Conservation (phyloP, 64 coral and sea anemone species). For the Hydrozoanthus tunicans region DNA sequence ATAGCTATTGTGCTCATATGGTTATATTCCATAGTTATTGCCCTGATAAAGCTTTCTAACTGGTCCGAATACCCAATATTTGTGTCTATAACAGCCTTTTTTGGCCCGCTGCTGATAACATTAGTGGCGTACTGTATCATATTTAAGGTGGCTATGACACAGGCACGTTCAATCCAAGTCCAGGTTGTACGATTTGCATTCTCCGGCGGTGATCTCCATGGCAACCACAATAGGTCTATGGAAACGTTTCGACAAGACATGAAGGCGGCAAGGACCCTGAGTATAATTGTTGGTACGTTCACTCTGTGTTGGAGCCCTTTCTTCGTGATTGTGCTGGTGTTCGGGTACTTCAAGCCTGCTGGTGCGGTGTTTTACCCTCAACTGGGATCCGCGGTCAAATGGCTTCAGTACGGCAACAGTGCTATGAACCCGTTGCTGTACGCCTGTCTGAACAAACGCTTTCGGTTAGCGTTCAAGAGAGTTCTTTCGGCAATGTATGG, state of each 20-base stretch:
- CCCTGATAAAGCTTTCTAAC: slow-evolving; percentile 22
- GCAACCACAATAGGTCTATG: not conserved
- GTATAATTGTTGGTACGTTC: slow-evolving; percentile 71
- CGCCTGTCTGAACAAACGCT: slow-evolving; percentile 74
- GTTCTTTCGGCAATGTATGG: slow-evolving; percentile 15
- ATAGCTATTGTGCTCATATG: slow-evolving; percentile 61
- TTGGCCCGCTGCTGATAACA: slow-evolving; percentile 71
- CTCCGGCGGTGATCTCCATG: slow-evolving; percentile 18
- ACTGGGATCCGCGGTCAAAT: slow-evolving; percentile 56
- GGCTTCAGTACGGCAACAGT: slow-evolving; percentile 87
- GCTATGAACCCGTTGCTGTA: slow-evolving; percentile 85
- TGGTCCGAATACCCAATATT: slow-evolving; percentile 67
- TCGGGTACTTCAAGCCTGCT: slow-evolving; percentile 48
- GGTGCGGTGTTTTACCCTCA: not conserved
- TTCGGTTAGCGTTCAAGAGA: slow-evolving; percentile 77
- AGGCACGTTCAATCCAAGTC: slow-evolving; percentile 61
- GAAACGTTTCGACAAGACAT: slow-evolving; percentile 58
- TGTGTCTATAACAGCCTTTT: slow-evolving; percentile 66
- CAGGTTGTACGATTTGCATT: not conserved
- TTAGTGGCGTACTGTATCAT: slow-evolving; percentile 66
- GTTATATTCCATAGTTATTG: slow-evolving; percentile 67
- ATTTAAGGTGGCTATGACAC: slow-evolving; percentile 72
- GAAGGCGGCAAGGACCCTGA: slow-evolving; percentile 75
- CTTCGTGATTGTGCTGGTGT: slow-evolving; percentile 53
- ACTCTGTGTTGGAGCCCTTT: slow-evolving; percentile 73